Evolutionary conservation across 2,797 vertebrate genomes (phyloP).

Genomic region (Pangasius larnaudii): DNA sequence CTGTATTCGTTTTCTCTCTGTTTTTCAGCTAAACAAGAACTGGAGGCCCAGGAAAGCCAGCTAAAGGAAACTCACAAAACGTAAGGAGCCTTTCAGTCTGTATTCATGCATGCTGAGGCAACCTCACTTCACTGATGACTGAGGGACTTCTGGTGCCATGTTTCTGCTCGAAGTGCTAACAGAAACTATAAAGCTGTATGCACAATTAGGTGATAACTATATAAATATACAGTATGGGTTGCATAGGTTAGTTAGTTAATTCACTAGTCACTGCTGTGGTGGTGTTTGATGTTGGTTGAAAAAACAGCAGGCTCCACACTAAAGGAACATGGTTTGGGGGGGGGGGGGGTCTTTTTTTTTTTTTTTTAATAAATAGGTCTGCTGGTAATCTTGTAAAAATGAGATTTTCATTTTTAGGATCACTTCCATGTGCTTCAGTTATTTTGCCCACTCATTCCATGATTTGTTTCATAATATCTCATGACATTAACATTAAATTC

Average conservation of each 20-base stretch:
- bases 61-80: conserved; percentile 85
- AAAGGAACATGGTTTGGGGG: too few relatives aligned
- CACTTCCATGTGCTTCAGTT: too few relatives aligned
- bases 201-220: not conserved
- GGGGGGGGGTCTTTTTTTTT: too few relatives aligned
- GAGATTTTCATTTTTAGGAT: too few relatives aligned
- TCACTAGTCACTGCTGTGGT: too few relatives aligned
- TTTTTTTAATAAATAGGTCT: not conserved
- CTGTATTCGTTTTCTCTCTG: conserved; percentile 37
- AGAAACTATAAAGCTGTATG: not conserved
- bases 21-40: conserved; percentile 86
- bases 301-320: too few relatives aligned
- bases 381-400: not conserved
- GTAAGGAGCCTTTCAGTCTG: conserved; percentile 72
- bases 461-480: not conserved
- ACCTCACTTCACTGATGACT: not conserved
- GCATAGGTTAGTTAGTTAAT: not conserved
- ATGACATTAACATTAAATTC: not conserved
- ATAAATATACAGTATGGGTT: too few relatives aligned
- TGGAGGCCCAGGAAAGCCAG: conserved; percentile 86
- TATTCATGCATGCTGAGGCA: not conserved
- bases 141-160: not conserved
- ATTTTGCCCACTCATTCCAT: not conserved
- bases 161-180: not conserved
- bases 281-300: too few relatives aligned